Conservation (phyloP, 2,888 invertebrate species). For the Trissoscelio sp. region DNA sequence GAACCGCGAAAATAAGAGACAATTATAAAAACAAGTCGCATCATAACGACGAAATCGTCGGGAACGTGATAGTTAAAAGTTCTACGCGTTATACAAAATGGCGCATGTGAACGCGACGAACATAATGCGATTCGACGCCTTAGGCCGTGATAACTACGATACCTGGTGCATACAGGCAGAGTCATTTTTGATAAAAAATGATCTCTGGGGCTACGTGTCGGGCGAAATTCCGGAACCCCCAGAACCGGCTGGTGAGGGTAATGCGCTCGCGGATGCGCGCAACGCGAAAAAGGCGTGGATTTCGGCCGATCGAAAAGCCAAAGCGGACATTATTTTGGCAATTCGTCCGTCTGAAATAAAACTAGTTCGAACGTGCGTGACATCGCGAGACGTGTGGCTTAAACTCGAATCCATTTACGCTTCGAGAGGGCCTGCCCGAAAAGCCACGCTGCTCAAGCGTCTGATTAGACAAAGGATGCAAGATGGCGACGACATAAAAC, state of each 20-base stretch:
- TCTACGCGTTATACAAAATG: conserved; percentile 3
- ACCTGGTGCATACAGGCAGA: conserved; percentile 15
- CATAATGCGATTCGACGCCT: neutral
- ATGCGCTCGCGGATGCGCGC: neutral
- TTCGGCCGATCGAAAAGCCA: conserved; percentile 5
- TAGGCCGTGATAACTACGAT: conserved; percentile 16
- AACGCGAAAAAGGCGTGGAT: conserved; percentile 13
- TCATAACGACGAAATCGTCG: neutral
- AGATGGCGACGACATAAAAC: conserved; percentile 39
- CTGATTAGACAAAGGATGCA: conserved; percentile 36
- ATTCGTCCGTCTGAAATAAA: conserved; percentile 33
- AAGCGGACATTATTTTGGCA: conserved; percentile 23
- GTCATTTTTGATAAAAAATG: conserved; percentile 2
- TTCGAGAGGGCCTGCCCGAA: conserved; percentile 32
- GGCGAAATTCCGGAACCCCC: conserved; percentile 10
- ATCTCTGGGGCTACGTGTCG: conserved; percentile 33
- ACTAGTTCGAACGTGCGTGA: conserved; percentile 9
- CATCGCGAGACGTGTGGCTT: conserved; percentile 27
- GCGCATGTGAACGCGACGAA: neutral
- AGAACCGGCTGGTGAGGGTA: neutral
- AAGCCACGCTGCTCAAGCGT: conserved; percentile 29
- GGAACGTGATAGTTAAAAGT: too few relatives aligned
- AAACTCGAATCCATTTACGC: conserved; percentile 16
- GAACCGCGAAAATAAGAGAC: neutral
- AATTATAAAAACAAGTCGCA: neutral